These are phyloP conservation scores for Sinonovacula constricta DNA, from an alignment of 1,140 invertebrate genomes.

Conservation along the genomic window DNA sequence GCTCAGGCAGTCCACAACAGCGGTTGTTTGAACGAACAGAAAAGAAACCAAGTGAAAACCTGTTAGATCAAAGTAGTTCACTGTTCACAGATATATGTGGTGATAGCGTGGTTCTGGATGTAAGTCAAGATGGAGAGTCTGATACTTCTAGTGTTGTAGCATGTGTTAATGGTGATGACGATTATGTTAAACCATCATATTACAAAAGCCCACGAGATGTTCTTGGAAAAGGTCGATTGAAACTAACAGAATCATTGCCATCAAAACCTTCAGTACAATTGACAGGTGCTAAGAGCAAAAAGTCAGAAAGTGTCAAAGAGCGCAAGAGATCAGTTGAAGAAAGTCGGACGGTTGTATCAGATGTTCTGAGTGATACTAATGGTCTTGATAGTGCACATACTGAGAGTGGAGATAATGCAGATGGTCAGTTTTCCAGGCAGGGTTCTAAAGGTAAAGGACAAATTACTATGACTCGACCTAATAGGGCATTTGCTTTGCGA, in stretches of 20 bases:
- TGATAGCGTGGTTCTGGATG: conserved; percentile 33
- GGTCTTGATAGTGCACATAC: conserved; percentile 54
- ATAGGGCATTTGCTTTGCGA: conserved; percentile 79
- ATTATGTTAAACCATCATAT: conserved; percentile 63
- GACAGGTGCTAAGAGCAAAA: conserved; percentile 38
- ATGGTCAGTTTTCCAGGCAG: conserved; percentile 55
- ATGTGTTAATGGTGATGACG: conserved; percentile 70
- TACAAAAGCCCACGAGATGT: conserved; percentile 70
- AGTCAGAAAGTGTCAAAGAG: conserved; percentile 8
- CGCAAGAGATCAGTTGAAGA: conserved; percentile 36
- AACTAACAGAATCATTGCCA: conserved; percentile 49
- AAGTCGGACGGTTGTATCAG: conserved; percentile 63
- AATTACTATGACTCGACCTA: conserved; percentile 77
- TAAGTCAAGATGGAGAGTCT: conserved; percentile 56
- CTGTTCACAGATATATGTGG: not conserved
- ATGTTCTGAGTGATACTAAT: conserved; percentile 66
- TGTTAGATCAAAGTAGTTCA: no score
- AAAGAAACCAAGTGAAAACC: no score
- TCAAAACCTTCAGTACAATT: conserved; percentile 54
- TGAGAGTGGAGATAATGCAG: conserved; percentile 11
- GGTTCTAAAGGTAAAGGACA: conserved; percentile 71
- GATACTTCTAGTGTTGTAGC: conserved; percentile 70
- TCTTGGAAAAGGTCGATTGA: conserved; percentile 57
- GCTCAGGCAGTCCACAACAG: no score
- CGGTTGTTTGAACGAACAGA: no score